Base-by-base conservation (phyloP, 1,140 invertebrate species). In the Gonatopus flavifemur region DNA sequence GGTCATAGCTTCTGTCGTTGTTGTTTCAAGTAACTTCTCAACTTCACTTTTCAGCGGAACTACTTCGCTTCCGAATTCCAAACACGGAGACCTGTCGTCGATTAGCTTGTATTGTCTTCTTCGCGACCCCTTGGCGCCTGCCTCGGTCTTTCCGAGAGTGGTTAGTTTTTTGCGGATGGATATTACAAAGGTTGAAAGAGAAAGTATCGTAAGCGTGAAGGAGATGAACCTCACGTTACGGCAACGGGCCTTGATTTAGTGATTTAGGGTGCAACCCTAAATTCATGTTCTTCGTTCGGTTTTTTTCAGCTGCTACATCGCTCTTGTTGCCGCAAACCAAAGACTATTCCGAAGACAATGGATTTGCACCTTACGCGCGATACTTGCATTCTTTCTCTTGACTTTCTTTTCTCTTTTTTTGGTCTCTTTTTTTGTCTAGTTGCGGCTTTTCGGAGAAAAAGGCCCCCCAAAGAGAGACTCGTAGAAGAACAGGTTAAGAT, bases 241-340 rank as follows among this genome's bases (percentile, higher is more conserved):
- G 39, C 38, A 53, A 55, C 32, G 49, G 52, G 20, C 33, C 45
- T 51, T 43, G n/a, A n/a, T n/a, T n/a, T n/a, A n/a, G 60, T 72
- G 68, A 70, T 72, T 72, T 72, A 73, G 66, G 65, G 62, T 61
- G 62, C 60, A 70, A 63, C 65, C 57, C 57, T 62, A 56, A 60
- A 52, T 45, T 59, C 55, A 55, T 52, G 45, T 52, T 52, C 47
- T 47, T 35, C 32, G 51, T 35, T 25, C 20, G 13, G n/a, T n/a
- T 22, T 55, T 48, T 59, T 46, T 57, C 49, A 24, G 10, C 32
- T 57, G 44, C 52, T 66, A 60, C 65, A 51, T 43, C 53, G 31
- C 47, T 44, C 54, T 58, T 55, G 52, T 55, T 30, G 39, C 39
- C 18, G 32, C 52, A 19, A 38, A 38, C 31, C 37, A 45, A 36